Evolutionary conservation across 2,888 invertebrate species (phyloP), one percentile per base, ranked within the genome.

Genomic region (Caenorhabditis sp.): DNA sequence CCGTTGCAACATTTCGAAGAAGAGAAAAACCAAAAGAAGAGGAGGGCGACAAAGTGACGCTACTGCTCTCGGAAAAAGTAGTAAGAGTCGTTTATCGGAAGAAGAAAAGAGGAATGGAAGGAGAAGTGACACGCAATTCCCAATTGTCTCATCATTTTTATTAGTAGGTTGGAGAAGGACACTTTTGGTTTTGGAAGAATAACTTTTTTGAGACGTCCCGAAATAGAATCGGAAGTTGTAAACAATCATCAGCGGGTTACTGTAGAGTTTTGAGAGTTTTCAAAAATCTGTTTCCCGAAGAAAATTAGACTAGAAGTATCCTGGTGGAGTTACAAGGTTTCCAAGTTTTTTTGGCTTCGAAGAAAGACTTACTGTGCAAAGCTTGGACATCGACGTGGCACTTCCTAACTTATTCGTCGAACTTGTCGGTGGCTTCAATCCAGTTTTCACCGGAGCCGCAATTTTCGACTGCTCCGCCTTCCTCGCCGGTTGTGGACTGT

Each of bases 111-210:
- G 47, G 14, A 35, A 35, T 24, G 31, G 69, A 19, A 14, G 54
- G 26, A 26, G 19, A 14, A 22, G 61, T 31, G 68, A 54, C 59
- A 77, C 61, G 61, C 77, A 77, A 77, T 77, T 77, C 77, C 77
- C 77, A 77, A 56, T 69, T 63, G 77, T 61, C 51, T 77, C 69
- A 77, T 77, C 77, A 77, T 77, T 77, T 77, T 77, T 77, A 77
- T 77, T 63, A 70, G 69, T 70, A 77, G 77, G 77, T 77, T 77
- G n/a, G 59, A 63, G 12, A 61, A 19, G 22, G 22, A 38, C 14
- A 61, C 14, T 58, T 58, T 47, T 44, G 51, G 51, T 73, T 61
- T 73, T 49, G 38, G 59, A 38, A 49, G 49, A 49, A n/a, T n/a
- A n/a, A n/a, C 35, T 47, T 56, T 63, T 28, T 49, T 49, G 49